Percentiles rank a stretch among this genome's conserved stretches.
These are phyloP conservation scores for Neoaliturus tenellus DNA, from an alignment of 2,888 invertebrate genomes.

Conservation along the genomic window DNA sequence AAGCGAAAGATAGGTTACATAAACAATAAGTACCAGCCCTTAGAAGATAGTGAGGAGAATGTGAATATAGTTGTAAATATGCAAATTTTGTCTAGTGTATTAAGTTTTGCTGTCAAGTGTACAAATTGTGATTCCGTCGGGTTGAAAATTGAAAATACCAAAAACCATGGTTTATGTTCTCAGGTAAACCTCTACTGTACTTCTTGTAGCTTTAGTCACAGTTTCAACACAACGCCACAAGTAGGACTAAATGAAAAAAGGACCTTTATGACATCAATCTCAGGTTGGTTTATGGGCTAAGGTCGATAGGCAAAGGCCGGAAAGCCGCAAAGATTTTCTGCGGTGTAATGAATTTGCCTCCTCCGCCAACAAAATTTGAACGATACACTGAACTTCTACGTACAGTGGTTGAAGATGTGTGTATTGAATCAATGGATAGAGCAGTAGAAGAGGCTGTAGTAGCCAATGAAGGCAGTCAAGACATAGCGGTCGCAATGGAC, in stretches of 20 bases:
- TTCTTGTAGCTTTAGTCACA: slow-evolving; percentile 1
- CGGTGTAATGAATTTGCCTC: slow-evolving; percentile 55
- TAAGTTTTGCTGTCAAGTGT: slow-evolving; percentile 7
- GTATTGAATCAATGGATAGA: slow-evolving; percentile 40
- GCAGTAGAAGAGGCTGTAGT: slow-evolving; percentile 58
- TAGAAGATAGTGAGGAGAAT: slow-evolving; percentile 4
- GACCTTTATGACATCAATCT: slow-evolving; percentile 43
- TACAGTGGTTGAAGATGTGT: neutral
- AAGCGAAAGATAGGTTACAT: slow-evolving; percentile 5
- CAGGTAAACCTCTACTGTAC: slow-evolving; percentile 31
- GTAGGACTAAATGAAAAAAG: slow-evolving; percentile 31
- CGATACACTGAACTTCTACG: neutral
- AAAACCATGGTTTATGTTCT: slow-evolving; percentile 27
- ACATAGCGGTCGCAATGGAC: slow-evolving; percentile 50
- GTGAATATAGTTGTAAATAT: slow-evolving; percentile 34
- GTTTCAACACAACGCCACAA: neutral
- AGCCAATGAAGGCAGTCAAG: slow-evolving; percentile 31
- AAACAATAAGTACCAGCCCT: slow-evolving; percentile 21
- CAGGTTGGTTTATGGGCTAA: slow-evolving; percentile 50
- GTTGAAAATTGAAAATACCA: slow-evolving; percentile 40
- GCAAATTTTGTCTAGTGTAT: neutral
- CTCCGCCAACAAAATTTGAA: slow-evolving; percentile 26
- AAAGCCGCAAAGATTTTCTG: slow-evolving; percentile 43
- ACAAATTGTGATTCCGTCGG: slow-evolving; percentile 48
- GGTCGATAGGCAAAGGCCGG: slow-evolving; percentile 46